Base-by-base conservation (phyloP, 2,113 vertebrate species). In the Hymenochirus boettgeri region DNA sequence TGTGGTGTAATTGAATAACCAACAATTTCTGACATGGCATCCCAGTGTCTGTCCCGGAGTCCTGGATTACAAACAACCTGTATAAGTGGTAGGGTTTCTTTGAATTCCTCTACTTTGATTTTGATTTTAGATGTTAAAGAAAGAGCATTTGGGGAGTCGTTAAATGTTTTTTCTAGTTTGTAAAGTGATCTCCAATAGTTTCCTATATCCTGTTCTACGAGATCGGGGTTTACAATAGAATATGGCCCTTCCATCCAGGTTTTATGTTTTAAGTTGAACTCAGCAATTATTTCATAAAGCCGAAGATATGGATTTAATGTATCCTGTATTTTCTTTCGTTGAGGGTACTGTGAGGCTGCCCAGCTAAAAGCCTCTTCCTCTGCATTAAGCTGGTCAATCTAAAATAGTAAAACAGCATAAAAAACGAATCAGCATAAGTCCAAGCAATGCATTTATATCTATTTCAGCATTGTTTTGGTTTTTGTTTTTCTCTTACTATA, bases 51-150 rank as follows among this genome's bases (percentile, higher is more conserved):
- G 37, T 88, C 74, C 13, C 88, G 84, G 61, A 95, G 74, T 18
- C 90, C 91, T 2, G 91, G 91, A 62, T 90, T 95, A 62, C 91
- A 93, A 50, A 96, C 73, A 21, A 93, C 89, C 76, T 91, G 91
- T 19, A 93, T 77, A 54, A 95, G 75, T 33, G 90, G 88, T 69
- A 93, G 55, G 21, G 91, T 78, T 19, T 83, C 73, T 65, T 83
- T 93, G 77, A 96, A 91, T 7, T 86, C 79, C 35, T 93, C 92
- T 42, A 90, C 87, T 73, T 87, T 85, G 1, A 75, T 24, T 69
- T 87, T 89, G 35, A 91, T 71, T 25, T 75, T 77, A 13, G 71
- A 85, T 5, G 86, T 74, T 39, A 95, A 79, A 29, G 76, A 73
- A 62, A 92, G 71, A 1, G 90, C 88, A 22, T 70, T 82, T 70